Conservation (phyloP, 2,797 vertebrate species). For the Periophthalmus magnuspinnatus region DNA sequence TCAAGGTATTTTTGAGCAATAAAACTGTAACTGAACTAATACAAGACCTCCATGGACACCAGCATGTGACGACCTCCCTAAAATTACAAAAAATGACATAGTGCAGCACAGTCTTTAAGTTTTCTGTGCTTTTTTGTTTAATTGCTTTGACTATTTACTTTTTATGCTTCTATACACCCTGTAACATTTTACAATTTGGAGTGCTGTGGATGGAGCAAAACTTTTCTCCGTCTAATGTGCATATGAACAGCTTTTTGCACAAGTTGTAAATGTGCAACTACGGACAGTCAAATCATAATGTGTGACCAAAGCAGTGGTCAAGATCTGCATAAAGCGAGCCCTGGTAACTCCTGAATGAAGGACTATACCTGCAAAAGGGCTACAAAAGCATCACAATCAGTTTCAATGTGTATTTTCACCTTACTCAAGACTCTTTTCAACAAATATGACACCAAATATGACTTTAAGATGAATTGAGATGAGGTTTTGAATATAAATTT, state of each 20-base stretch:
- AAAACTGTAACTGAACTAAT: background rate
- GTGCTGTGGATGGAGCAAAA: background rate
- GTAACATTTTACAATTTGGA: background rate
- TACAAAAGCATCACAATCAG: constrained; percentile 14
- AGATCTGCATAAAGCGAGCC: constrained; percentile 18
- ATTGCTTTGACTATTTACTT: too few species aligned
- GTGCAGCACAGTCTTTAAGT: too few species aligned
- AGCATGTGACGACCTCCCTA: too few species aligned
- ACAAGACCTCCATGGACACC: too few species aligned
- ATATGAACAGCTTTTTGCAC: background rate
- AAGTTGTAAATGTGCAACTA: background rate
- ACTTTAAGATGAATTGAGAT: constrained; percentile 39
- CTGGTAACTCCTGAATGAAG: constrained; percentile 31
- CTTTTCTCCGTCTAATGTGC: too few species aligned
- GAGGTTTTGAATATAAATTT: constrained; percentile 19
- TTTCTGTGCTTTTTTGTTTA: too few species aligned
- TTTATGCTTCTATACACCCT: too few species aligned
- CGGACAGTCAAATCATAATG: constrained; percentile 17
- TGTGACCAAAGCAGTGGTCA: constrained; percentile 20
- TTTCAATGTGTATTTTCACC: constrained; percentile 19
- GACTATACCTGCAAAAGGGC: constrained; percentile 32
- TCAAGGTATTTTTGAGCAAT: background rate
- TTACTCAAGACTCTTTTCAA: constrained; percentile 24
- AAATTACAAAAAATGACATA: too few species aligned
- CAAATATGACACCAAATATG: constrained; percentile 3